Percentiles rank a stretch among this genome's conserved stretches.
Evolutionary conservation across 1,140 invertebrate species (phyloP).

Genomic region (Halictus rubicundus): DNA sequence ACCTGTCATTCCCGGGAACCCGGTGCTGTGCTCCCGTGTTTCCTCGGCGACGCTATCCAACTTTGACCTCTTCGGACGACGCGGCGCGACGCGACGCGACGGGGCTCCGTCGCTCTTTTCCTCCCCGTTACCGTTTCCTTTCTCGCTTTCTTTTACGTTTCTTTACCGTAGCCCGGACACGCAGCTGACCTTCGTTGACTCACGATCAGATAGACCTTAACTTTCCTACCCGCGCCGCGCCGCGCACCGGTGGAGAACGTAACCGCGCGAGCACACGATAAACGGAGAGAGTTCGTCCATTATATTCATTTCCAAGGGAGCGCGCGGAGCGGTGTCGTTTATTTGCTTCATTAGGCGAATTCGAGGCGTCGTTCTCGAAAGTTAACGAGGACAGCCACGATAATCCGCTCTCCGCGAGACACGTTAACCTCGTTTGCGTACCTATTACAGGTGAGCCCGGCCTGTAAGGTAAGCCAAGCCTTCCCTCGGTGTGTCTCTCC

Average conservation of each 20-base stretch:
- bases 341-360: slow-evolving; percentile 13
- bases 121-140: too few species aligned
- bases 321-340: slow-evolving; percentile 3
- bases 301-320: slow-evolving; percentile 18
- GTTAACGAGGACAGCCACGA: slow-evolving; percentile 10
- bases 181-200: slow-evolving; percentile 47
- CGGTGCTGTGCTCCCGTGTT: not conserved
- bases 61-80: slow-evolving; percentile 35
- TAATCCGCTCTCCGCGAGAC: slow-evolving; percentile 5
- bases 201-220: slow-evolving; percentile 28
- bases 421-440: slow-evolving; percentile 12
- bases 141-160: slow-evolving; percentile 7
- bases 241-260: not conserved
- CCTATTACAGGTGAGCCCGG: slow-evolving; percentile 4
- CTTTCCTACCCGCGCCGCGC: not conserved
- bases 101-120: too few species aligned
- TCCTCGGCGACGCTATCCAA: slow-evolving; percentile 29
- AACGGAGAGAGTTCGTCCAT: slow-evolving; percentile 6
- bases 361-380: not conserved
- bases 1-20: slow-evolving; percentile 60
- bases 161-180: not conserved
- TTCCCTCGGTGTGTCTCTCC: not conserved
- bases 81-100: too few species aligned
- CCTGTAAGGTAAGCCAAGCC: not conserved
- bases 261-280: not conserved